Evolutionary conservation across 2,888 invertebrate genomes (phyloP), one percentile per base, ranked within the genome.

Genomic region (Hirtodrosophila alboralis): DNA sequence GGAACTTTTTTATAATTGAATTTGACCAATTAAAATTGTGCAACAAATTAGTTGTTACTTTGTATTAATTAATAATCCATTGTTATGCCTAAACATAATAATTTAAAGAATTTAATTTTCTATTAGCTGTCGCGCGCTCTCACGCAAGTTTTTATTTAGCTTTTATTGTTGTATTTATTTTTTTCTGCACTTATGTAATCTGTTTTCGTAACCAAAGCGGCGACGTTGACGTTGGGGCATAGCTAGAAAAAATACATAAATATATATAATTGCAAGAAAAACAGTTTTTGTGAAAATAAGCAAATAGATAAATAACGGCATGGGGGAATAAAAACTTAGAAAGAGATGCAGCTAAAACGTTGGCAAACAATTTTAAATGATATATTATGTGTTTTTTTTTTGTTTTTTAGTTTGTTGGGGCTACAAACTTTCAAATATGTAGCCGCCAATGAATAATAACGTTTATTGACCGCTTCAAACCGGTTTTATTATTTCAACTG

Each of bases 141-240:
- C 68, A 73, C 49, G 70, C 74, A 53, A 73, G 31, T 70, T 62
- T 26, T 38, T n/a, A 33, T 30, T 38, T 27, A 5, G 7, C 23
- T 37, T 43, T n/a, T n/a, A n/a, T n/a, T 31, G 10, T 40, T 41
- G n/a, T 44, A 18, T 18, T n/a, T n/a, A 18, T 31, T 37, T 26
- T 53, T 69, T 70, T 72, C 62, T 74, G 60, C 73, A 59, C 73
- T 84, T 84, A 84, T 84, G 86, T 84, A 84, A 84, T 84, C 59
- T 49, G 78, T 86, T 84, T 84, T 84, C 83, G 85, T 84, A 84
- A 84, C 86, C 49, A 69, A 74, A 47, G 66, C 81, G 62, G 52
- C 63, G 80, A 61, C 64, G 77, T 60, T 56, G 59, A 48, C 53
- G 62, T 43, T 40, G 53, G 40, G 56, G 41, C 31, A 26, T 45